phyloP scores from a whole-genome alignment of 2,888 invertebrate genomes.

The Ophion ellenae region DNA sequence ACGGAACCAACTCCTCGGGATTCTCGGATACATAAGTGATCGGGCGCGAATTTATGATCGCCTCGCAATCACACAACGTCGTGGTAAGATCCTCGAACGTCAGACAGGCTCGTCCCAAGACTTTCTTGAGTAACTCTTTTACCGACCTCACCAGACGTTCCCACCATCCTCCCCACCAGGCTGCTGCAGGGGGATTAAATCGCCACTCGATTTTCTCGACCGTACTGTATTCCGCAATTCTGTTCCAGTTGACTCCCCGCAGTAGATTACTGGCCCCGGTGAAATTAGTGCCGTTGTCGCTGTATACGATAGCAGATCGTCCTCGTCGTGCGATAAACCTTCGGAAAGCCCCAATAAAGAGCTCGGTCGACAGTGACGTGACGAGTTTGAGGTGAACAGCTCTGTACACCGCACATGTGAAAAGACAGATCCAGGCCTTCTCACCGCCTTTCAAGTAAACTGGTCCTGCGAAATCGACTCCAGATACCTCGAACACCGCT shows the following conservation, averaged over 20 bases:
- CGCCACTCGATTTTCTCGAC: conserved; percentile 54
- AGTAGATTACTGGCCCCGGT: conserved; percentile 46
- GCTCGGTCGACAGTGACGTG: conserved; percentile 70
- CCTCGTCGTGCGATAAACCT: conserved; percentile 66
- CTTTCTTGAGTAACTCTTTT: conserved; percentile 76
- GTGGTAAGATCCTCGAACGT: conserved; percentile 74
- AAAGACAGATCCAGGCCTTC: conserved; percentile 76
- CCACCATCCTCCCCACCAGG: conserved; percentile 63
- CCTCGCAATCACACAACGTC: conserved; percentile 75
- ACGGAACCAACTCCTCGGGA: conserved; percentile 68
- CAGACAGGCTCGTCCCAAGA: conserved; percentile 76
- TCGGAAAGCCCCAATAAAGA: conserved; percentile 71
- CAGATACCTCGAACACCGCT: conserved; percentile 66
- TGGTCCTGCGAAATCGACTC: conserved; percentile 79
- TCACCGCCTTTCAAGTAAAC: conserved; percentile 70
- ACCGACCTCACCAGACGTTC: conserved; percentile 69
- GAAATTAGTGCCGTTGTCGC: conserved; percentile 65
- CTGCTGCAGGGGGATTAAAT: conserved; percentile 61
- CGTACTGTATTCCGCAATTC: conserved; percentile 2
- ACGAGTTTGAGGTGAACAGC: conserved; percentile 80
- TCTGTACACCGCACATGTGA: conserved; percentile 76
- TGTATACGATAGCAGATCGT: conserved; percentile 42
- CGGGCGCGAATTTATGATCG: conserved; percentile 78
- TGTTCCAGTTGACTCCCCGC: conserved; percentile 24
- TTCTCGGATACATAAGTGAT: conserved; percentile 72